Evolutionary conservation across 2,888 invertebrate genomes (phyloP).

Genomic region (Frankliniella intonsa): DNA sequence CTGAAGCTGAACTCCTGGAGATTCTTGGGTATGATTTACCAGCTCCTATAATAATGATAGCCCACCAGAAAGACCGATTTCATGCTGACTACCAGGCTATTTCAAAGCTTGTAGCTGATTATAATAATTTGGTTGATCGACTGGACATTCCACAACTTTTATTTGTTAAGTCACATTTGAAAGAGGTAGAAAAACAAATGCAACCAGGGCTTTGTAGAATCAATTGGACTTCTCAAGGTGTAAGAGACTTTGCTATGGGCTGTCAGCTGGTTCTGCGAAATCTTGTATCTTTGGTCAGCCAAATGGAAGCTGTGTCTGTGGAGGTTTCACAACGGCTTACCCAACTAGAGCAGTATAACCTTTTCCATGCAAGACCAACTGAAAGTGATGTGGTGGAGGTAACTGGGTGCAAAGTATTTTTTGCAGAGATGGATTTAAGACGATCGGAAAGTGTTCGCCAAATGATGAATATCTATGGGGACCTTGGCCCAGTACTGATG

Average conservation of each 20-base stretch:
- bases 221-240: slow-evolving; percentile 81
- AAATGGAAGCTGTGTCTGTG: slow-evolving; percentile 60
- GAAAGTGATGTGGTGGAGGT: slow-evolving; percentile 44
- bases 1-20: slow-evolving; percentile 71
- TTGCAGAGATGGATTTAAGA: slow-evolving; percentile 63
- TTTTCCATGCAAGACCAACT: slow-evolving; percentile 52
- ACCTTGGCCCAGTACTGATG: slow-evolving; percentile 73
- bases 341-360: slow-evolving; percentile 54
- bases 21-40: slow-evolving; percentile 59
- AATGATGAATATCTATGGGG: slow-evolving; percentile 69
- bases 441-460: slow-evolving; percentile 63
- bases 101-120: slow-evolving; percentile 56
- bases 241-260: slow-evolving; percentile 63
- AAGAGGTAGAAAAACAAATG: slow-evolving; percentile 67
- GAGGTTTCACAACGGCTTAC: slow-evolving; percentile 58
- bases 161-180: slow-evolving; percentile 63
- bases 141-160: slow-evolving; percentile 69
- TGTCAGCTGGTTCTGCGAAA: slow-evolving; percentile 56
- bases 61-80: slow-evolving; percentile 60
- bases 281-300: slow-evolving; percentile 61
- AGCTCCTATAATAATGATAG: slow-evolving; percentile 51
- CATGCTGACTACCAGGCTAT: slow-evolving; percentile 62
- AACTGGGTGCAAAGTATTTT: slow-evolving; percentile 60
- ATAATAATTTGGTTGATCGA: slow-evolving; percentile 60
- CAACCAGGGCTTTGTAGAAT: slow-evolving; percentile 76